These are phyloP conservation scores for Ophioninae sp. DNA, from an alignment of 2,888 invertebrate genomes.

Conservation along the genomic window DNA sequence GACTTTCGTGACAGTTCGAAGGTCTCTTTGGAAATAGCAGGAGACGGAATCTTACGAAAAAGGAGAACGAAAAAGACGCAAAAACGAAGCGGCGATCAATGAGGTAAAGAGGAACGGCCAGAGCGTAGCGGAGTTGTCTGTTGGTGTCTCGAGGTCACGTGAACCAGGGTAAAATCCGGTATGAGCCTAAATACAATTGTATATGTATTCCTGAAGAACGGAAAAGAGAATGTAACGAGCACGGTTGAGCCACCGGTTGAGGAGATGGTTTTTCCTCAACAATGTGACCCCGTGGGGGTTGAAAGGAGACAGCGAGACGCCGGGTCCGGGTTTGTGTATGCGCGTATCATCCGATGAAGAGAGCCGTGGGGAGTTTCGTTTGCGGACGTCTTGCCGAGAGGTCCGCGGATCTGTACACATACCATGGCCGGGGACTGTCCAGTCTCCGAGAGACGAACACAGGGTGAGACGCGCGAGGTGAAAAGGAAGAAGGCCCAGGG, in stretches of 20 bases:
- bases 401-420: conserved; percentile 17
- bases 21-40: conserved; percentile 22
- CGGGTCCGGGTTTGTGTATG: conserved; percentile 22
- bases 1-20: conserved; percentile 26
- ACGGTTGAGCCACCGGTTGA: conserved; percentile 68
- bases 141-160: conserved; percentile 52
- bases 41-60: conserved; percentile 38
- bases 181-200: conserved; percentile 22
- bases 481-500: conserved; percentile 72
- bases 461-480: conserved; percentile 63
- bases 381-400: conserved; percentile 55
- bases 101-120: conserved; percentile 33
- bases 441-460: conserved; percentile 26
- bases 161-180: conserved; percentile 27
- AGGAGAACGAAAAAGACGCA: conserved; percentile 9
- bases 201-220: conserved; percentile 40
- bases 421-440: conserved; percentile 36
- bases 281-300: conserved; percentile 63
- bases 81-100: conserved; percentile 48
- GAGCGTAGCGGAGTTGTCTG: conserved; percentile 46
- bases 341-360: conserved; percentile 34
- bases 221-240: conserved; percentile 73
- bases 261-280: conserved; percentile 72
- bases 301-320: conserved; percentile 60
- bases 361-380: conserved; percentile 54